Evolutionary conservation across 2,797 vertebrate genomes (phyloP), one percentile per base, ranked within the genome.

Genomic region (Anomalospiza imberbis): DNA sequence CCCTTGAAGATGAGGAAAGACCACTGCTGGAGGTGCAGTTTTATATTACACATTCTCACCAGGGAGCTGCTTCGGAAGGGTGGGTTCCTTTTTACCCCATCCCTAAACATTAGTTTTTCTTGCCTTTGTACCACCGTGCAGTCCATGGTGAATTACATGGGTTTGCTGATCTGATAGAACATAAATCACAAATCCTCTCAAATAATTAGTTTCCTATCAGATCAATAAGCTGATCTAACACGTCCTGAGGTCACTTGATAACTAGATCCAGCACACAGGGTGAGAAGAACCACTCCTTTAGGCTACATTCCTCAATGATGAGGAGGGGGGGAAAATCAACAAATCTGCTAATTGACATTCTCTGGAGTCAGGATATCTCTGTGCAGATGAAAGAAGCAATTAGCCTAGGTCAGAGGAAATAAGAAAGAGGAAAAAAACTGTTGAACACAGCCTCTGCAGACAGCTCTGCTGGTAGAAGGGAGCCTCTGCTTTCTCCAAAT

Each of bases 351-450:
- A 86, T 20, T 84, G 83, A 44, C 0, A 0, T 68, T 72, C 76
- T 92, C 85, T 88, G 54, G 85, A 89, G 89, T 47, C 42, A 42
- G 57, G 48, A 17, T 94, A 74, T 95, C 67, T 87, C 73, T 36
- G 18, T 67, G 75, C 13, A 89, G 68, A 67, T 80, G 68, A 92
- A 91, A 83, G 85, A 85, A 91, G 55, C 68, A 81, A 88, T 94
- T 94, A 92, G 82, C 65, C 79, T 83, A 17, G 76, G 85, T 82
- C 85, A 94, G 58, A 77, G 79, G 87, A 94, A 92, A 62, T 75
- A 72, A 67, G 48, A 76, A 79, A 91, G 45, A 83, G 60, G 77
- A 29, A 88, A 78, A 82, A 83, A 40, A 10, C 44, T 85, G 55
- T 45, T 68, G 83, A 76, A 34, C 40, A 26, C 36, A 62, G 44